phyloP scores from a whole-genome alignment of 2,888 invertebrate genomes.

The Thymelicus lineola region DNA sequence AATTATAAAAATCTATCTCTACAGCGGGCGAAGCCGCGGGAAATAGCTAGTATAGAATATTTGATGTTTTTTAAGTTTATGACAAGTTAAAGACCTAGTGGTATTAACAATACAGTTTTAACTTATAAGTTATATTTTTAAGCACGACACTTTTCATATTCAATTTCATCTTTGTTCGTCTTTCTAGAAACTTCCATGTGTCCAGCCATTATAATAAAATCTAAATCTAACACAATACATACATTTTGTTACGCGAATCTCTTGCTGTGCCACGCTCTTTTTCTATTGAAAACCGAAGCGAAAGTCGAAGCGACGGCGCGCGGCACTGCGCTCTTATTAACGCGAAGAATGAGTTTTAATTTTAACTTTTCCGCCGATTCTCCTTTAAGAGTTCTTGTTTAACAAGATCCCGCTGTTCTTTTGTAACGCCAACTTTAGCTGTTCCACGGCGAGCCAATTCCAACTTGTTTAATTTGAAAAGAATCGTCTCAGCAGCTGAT shows the following conservation, averaged over 20 bases:
- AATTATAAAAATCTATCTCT: no score
- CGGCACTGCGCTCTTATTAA: slow-evolving; percentile 49
- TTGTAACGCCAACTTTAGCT: slow-evolving; percentile 54
- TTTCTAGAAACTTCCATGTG: no score
- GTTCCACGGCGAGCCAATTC: slow-evolving; percentile 59
- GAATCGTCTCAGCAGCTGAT: slow-evolving; percentile 48
- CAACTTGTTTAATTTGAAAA: slow-evolving; percentile 67
- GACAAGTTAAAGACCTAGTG: no score
- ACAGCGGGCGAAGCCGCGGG: no score
- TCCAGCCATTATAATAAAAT: no score
- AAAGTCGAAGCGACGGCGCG: slow-evolving; percentile 26
- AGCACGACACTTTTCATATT: no score
- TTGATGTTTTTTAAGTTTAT: no score
- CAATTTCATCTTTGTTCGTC: no score
- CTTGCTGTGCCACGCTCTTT: background rate
- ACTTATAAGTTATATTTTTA: no score
- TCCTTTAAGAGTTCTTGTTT: slow-evolving; percentile 67
- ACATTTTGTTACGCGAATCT: background rate
- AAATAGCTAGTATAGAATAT: no score
- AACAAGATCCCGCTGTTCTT: slow-evolving; percentile 69
- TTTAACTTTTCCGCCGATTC: slow-evolving; percentile 70
- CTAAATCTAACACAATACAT: background rate
- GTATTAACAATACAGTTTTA: no score
- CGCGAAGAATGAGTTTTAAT: slow-evolving; percentile 68
- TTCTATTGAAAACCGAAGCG: slow-evolving; percentile 11